Evolutionary conservation across 1,140 invertebrate species (phyloP), one percentile per base, ranked within the genome.

Genomic region (Drosophila guanche): DNA sequence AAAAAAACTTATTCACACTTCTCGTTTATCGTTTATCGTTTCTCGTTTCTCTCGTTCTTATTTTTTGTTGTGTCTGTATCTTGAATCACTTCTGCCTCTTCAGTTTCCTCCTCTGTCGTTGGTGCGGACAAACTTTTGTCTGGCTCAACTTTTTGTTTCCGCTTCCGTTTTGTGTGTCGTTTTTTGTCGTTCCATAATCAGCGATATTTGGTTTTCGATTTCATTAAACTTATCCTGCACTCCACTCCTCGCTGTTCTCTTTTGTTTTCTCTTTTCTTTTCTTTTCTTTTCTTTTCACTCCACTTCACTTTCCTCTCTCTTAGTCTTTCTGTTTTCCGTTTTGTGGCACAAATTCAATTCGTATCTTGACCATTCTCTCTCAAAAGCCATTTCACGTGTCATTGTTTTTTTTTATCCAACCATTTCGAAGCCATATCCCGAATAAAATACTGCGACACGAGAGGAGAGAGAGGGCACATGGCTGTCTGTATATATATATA

Each of bases 341-440:
- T 22, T 22, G 41, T 67, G 83, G 65, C 77, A 81, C 81, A 70
- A 37, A 37, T 12, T 37, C 10, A 37, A 86, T 62, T 85, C 66
- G 79, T 63, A 81, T 81, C 77, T 85, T 70, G 76, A 65, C 78
- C 89, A 90, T 90, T 86, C 33, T 37, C 33, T 37, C 33, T 37
- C 68, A 90, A 90, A 90, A 90, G 79, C 89, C 89, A 89, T 90
- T 90, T 90, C 89, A 90, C 85, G 84, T 84, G 79, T 78, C 77
- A 80, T 85, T 85, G 66, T 89, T 86, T 83, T 88, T 81, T 65
- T 90, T 85, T 89, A 20, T 72, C 70, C 85, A 90, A 83, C 78
- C 81, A 83, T 77, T 81, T 81, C 59, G 67, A 74, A 83, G 89
- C 89, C 89, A 63, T 65, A 76, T 90, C 89, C 86, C 70, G 73